These are phyloP conservation scores for Callyntrura guangdongensis DNA, from an alignment of 2,888 invertebrate genomes.

Conservation along the genomic window DNA sequence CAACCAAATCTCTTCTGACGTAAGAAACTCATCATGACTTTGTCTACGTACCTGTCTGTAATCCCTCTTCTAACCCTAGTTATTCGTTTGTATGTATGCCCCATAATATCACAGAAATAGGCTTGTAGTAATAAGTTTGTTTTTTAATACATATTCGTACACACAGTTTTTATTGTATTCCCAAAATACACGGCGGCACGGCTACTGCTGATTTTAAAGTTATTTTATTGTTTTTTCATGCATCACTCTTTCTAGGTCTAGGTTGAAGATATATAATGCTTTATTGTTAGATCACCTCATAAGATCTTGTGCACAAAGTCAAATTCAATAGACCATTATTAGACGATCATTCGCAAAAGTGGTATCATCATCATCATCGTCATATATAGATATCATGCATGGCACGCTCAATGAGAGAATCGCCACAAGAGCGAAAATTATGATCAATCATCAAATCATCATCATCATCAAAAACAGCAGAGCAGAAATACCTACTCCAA, in stretches of 20 bases:
- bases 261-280: conserved; percentile 41
- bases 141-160: not conserved
- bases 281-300: conserved; percentile 49
- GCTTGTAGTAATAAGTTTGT: not conserved
- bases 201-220: conserved; percentile 13
- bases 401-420: not conserved
- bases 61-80: not conserved
- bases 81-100: not conserved
- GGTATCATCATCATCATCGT: not conserved
- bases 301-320: conserved; percentile 10
- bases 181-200: not conserved
- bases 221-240: conserved; percentile 63
- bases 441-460: not conserved
- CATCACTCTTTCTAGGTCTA: conserved; percentile 79
- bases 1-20: conserved; percentile 24
- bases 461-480: conserved; percentile 5
- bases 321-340: conserved; percentile 34
- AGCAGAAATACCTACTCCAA: not conserved
- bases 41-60: not conserved
- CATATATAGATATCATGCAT: too few species aligned
- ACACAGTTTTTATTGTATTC: not conserved
- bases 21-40: conserved; percentile 11
- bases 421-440: not conserved
- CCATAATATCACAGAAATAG: not conserved
- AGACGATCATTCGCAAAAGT: too few species aligned